Evolutionary conservation across 2,797 vertebrate genomes (phyloP).

Genomic region (Zalophus californianus): DNA sequence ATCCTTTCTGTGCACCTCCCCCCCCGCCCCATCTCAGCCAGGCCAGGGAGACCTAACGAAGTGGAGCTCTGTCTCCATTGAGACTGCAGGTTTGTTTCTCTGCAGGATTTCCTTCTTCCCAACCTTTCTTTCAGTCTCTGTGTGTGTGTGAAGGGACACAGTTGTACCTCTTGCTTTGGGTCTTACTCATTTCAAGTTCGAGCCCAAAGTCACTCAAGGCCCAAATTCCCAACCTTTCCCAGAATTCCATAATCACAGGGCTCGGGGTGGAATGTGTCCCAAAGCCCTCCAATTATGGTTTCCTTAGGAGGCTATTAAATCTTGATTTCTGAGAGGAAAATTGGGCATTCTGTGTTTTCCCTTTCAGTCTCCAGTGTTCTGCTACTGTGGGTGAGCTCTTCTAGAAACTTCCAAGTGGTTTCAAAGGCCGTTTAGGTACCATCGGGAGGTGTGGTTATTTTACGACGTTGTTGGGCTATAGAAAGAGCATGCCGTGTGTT

Average conservation of each 20-base stretch:
- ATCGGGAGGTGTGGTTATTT: not conserved
- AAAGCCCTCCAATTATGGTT: constrained; percentile 45
- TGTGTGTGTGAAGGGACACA: not conserved
- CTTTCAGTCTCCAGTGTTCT: not conserved
- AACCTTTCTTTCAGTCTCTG: not conserved
- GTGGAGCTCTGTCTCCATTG: not conserved
- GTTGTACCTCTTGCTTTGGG: not conserved
- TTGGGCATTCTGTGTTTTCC: constrained; percentile 16
- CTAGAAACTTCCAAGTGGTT: constrained; percentile 14
- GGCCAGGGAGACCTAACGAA: not conserved
- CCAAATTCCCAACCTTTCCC: not conserved
- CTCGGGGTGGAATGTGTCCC: not conserved
- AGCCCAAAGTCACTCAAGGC: not conserved
- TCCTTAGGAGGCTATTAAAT: constrained; percentile 46
- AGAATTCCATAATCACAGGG: not conserved
- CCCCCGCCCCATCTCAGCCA: no score
- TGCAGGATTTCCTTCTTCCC: not conserved
- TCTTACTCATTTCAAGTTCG: not conserved
- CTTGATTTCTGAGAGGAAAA: constrained; percentile 67
- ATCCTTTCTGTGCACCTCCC: not conserved
- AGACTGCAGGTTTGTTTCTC: not conserved
- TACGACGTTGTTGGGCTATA: not conserved
- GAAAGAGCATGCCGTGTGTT: not conserved
- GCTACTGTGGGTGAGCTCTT: not conserved
- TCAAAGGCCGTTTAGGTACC: not conserved